Evolutionary conservation across 2,113 vertebrate genomes (phyloP).

Genomic region (Leptobrachium ailaonicum): DNA sequence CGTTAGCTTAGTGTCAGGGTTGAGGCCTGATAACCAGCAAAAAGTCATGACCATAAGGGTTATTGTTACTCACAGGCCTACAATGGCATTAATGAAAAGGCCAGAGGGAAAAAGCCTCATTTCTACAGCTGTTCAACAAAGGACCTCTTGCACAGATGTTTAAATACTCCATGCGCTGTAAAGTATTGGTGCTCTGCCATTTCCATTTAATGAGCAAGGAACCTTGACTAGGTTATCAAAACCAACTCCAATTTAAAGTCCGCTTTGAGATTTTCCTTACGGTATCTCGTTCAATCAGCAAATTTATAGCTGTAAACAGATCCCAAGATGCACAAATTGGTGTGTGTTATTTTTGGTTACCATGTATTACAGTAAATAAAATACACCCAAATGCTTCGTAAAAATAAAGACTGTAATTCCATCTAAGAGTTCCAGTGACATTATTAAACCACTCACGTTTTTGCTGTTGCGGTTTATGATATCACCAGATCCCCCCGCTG

Average conservation of each 20-base stretch:
- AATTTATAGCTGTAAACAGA: conserved; percentile 29
- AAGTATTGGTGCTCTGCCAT: conserved; percentile 2
- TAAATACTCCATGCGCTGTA: conserved; percentile 6
- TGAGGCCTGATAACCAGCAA: too few species aligned
- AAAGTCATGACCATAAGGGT: too few species aligned
- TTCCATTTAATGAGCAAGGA: conserved; percentile 12
- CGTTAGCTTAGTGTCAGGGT: too few species aligned
- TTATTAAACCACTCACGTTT: conserved; percentile 38
- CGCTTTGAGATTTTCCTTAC: conserved; percentile 25
- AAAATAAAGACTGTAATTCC: conserved; percentile 47
- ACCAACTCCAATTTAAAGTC: conserved; percentile 9
- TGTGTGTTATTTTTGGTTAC: conserved; percentile 47
- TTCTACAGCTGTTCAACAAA: background rate
- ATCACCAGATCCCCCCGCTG: conserved; percentile 38
- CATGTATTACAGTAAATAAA: conserved; percentile 50
- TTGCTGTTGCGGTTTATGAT: conserved; percentile 48
- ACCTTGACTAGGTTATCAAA: conserved; percentile 2
- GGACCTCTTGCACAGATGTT: conserved; percentile 8
- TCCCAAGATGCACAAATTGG: conserved; percentile 40
- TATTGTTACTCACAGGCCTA: too few species aligned
- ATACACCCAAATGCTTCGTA: conserved; percentile 45
- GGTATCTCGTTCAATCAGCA: conserved; percentile 23
- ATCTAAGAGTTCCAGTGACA: conserved; percentile 47
- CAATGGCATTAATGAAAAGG: too few species aligned
- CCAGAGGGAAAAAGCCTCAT: background rate